Evolutionary conservation across 2,113 vertebrate species (phyloP).

Genomic region (Morone saxatilis): DNA sequence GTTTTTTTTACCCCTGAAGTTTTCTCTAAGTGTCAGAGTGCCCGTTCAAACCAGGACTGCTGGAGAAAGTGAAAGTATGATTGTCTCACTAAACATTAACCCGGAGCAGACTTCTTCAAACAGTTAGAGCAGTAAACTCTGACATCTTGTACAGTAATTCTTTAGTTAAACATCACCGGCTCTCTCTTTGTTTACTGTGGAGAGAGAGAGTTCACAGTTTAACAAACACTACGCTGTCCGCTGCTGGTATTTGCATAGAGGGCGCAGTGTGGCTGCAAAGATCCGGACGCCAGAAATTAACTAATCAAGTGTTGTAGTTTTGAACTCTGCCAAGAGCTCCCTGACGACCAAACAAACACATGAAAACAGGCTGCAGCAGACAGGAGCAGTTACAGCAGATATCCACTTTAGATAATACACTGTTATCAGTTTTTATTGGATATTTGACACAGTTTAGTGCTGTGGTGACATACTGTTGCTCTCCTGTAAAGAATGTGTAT

Average conservation of each 20-base stretch:
- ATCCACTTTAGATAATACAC: no score
- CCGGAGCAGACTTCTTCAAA: neutral
- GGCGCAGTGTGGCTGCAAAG: neutral
- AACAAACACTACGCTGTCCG: neutral
- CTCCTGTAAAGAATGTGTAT: no score
- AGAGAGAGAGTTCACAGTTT: no score
- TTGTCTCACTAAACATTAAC: neutral
- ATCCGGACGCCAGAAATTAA: neutral
- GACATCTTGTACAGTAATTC: no score
- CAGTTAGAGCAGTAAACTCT: no score
- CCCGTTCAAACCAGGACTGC: neutral
- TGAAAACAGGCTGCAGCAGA: neutral
- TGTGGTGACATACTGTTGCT: no score
- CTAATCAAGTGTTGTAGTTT: neutral
- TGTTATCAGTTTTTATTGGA: no score
- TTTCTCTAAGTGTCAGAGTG: neutral
- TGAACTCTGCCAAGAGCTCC: neutral
- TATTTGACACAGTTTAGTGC: no score
- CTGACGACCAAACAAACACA: neutral
- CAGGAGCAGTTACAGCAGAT: neutral
- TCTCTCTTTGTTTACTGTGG: neutral
- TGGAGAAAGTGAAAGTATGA: neutral
- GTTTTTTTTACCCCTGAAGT: neutral
- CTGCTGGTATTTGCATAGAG: constrained; percentile 8
- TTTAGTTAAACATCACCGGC: no score